Evolutionary conservation across 1,140 invertebrate species (phyloP), one percentile per base, ranked within the genome.

Genomic region (Physella acuta): DNA sequence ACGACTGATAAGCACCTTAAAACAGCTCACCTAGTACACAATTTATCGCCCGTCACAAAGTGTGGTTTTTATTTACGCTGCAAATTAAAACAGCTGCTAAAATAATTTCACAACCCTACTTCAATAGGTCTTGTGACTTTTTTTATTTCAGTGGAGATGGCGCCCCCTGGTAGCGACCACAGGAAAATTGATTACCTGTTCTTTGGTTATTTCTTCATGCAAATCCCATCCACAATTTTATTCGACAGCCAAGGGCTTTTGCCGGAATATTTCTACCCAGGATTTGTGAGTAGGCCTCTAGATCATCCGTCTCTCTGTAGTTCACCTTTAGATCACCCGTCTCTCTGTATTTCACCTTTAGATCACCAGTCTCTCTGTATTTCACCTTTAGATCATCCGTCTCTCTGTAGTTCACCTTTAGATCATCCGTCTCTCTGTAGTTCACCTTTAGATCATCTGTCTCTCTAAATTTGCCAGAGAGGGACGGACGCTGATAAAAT

Each of bases 171-270:
- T n/a, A n/a, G n/a, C n/a, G 31, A 30, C 1, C 70, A 34, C 8
- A n/a, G 59, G 14, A 8, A 51, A 8, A 34, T 73, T 26, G 71
- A 73, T 58, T 49, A 36, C n/a, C 3, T 69, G 0, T 71, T 75
- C n/a, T 70, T 66, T 24, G 53, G 49, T 3, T 74, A 74, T 52
- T 74, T 71, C 51, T 33, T 72, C 8, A 56, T 61, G n/a, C 73
- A 74, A 34, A 62, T 74, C 49, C 53, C 68, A 4, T 67, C 62
- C 24, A 74, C 73, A 0, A 26, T 71, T 2, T 51, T 65, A 0
- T 44, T 74, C n/a, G 73, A 74, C 63, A 72, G 63, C 14, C 73
- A 74, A 44, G 70, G 55, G 8, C 33, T 71, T 16, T 63, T 68
- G 2, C 61, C 70, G 4, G 28, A 67, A 28, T 71, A 52, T 39